phyloP scores from a whole-genome alignment of 2,888 invertebrate genomes.

The Eupithecia inturbata region DNA sequence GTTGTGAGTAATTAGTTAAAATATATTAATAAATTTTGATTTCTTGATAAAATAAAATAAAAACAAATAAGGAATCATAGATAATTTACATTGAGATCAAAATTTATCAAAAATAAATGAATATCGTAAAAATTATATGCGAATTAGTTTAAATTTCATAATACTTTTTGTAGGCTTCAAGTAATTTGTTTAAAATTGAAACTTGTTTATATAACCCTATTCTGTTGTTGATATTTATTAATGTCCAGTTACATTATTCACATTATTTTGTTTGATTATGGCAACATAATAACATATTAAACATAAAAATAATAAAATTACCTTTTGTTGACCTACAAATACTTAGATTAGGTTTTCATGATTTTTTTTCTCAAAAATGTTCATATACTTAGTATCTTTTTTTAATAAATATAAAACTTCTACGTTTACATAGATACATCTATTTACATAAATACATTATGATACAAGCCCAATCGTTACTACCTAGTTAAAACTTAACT shows the following conservation, averaged over 20 bases:
- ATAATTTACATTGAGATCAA: slow-evolving; percentile 25
- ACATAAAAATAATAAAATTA: background rate
- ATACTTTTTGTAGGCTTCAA: background rate
- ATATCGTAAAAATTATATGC: background rate
- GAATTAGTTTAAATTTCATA: background rate
- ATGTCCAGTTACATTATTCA: background rate
- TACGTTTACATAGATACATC: slow-evolving; percentile 44
- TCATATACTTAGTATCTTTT: background rate
- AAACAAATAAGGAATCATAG: background rate
- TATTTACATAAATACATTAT: slow-evolving; percentile 63
- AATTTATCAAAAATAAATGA: slow-evolving; percentile 13
- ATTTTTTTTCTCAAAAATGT: background rate
- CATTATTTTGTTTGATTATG: background rate
- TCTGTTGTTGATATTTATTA: background rate
- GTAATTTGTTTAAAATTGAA: background rate
- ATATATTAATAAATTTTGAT: background rate
- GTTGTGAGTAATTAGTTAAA: background rate
- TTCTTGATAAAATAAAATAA: background rate
- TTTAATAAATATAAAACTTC: slow-evolving; percentile 34
- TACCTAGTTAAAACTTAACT: slow-evolving; percentile 66
- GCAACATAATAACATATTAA: slow-evolving; percentile 2
- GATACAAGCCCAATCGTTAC: slow-evolving; percentile 69
- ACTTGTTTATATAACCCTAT: background rate
- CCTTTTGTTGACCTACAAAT: background rate
- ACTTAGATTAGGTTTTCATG: background rate